Evolutionary conservation across 1,140 invertebrate species (phyloP), one percentile per base, ranked within the genome.

Genomic region (Cylas formicarius): DNA sequence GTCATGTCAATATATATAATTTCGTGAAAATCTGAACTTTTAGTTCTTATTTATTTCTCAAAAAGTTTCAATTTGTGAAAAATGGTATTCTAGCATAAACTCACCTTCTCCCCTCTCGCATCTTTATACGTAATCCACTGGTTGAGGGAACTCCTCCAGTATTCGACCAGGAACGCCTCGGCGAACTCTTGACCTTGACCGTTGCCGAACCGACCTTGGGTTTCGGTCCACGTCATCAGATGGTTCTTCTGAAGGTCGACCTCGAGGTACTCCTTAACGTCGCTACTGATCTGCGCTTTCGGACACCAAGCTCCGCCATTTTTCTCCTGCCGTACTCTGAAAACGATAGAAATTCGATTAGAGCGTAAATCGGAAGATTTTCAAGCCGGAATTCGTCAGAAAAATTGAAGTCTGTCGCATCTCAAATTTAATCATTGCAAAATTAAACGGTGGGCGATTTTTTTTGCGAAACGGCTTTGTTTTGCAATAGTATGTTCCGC

Each of bases 281-380:
- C 74, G 13, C 74, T 75, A 50, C 76, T 76, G 46, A 86, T 84
- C 53, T 86, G 78, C 1, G 79, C 77, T 51, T 84, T 82, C 0
- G 92, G 90, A 69, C 92, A 96, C 92, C 92, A 96, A 0, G 92
- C 91, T 1, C 92, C 92, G 1, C 90, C 89, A 52, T 86, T 85
- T 50, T 82, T 80, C 60, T 95, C 90, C 21, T 81, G 80, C 1
- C 86, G 75, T 52, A 94, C 79, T 65, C 90, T 94, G 71, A 24
- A 71, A 77, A 41, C 63, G 65, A 46, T 24, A 17, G 32, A 10
- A 41, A 23, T 26, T 6, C 11, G 18, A 29, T n/a, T 14, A 26
- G 19, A 37, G 13, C 13, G 34, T 34, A 45, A 22, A 34, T 27
- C 33, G 22, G 17, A 18, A 20, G 17, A 44, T 44, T 26, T 44